Evolutionary conservation across 2,113 vertebrate species (phyloP).

Genomic region (Ophthalmolycus amberensis): DNA sequence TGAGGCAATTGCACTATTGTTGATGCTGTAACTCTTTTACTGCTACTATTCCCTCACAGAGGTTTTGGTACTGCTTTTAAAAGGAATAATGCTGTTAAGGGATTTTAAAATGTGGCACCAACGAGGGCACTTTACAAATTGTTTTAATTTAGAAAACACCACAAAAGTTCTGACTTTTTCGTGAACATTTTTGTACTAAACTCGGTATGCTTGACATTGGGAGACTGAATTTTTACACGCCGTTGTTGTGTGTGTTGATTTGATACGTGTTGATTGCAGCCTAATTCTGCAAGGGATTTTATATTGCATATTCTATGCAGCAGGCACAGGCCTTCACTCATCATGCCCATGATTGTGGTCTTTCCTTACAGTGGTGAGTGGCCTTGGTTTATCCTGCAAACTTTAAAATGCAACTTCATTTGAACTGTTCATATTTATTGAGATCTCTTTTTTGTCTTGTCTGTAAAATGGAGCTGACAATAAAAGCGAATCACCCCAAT

Average conservation of each 20-base stretch:
- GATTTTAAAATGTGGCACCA: constrained; percentile 59
- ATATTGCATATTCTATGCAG: constrained; percentile 49
- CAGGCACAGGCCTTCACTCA: background rate
- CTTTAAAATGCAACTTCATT: background rate
- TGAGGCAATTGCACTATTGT: constrained; percentile 56
- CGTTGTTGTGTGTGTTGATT: constrained; percentile 10
- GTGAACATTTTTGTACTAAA: constrained; percentile 26
- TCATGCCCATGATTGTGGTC: constrained; percentile 4
- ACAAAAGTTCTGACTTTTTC: background rate
- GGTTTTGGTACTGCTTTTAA: constrained; percentile 63
- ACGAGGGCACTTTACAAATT: constrained; percentile 58
- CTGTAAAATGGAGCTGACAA: constrained; percentile 18
- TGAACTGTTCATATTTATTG: constrained; percentile 52
- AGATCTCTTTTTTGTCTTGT: constrained; percentile 26
- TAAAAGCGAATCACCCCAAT: constrained; percentile 28
- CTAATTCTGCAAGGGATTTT: constrained; percentile 54
- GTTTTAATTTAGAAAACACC: constrained; percentile 4
- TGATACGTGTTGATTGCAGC: constrained; percentile 23
- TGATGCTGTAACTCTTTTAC: constrained; percentile 38
- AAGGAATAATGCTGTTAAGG: constrained; percentile 40
- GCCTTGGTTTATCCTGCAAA: constrained; percentile 28
- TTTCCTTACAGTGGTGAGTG: constrained; percentile 7
- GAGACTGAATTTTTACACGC: background rate
- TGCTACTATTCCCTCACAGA: constrained; percentile 14
- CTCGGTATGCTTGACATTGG: constrained; percentile 30